Evolutionary conservation across 2,113 vertebrate genomes (phyloP).

Genomic region (Lycaon pictus): DNA sequence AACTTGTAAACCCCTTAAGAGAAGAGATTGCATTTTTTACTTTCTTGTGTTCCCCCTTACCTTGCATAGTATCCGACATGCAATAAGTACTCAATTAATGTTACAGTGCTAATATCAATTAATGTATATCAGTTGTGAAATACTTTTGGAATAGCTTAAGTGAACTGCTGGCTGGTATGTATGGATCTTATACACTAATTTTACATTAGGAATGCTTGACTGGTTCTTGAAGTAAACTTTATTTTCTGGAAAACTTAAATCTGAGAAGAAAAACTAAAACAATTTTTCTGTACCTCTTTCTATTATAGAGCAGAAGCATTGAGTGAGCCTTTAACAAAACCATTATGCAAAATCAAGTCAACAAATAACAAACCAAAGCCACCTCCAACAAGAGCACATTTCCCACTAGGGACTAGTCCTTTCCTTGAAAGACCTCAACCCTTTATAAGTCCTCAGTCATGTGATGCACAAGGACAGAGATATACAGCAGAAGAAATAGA

Average conservation of each 20-base stretch:
- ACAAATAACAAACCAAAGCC: constrained; percentile 86
- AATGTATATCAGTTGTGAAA: constrained; percentile 11
- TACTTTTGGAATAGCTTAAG: constrained; percentile 1
- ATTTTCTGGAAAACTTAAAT: constrained; percentile 20
- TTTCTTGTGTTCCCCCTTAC: not conserved
- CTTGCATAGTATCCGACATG: not conserved
- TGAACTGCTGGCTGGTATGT: constrained; percentile 8
- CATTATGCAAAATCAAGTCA: constrained; percentile 88
- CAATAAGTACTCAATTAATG: not conserved
- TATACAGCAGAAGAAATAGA: constrained; percentile 97
- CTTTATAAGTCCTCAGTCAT: constrained; percentile 91
- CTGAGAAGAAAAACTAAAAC: not conserved
- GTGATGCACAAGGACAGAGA: constrained; percentile 94
- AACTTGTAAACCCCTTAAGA: not conserved
- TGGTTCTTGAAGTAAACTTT: constrained; percentile 56
- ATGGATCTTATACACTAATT: constrained; percentile 25
- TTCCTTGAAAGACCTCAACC: constrained; percentile 93
- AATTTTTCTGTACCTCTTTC: constrained; percentile 53
- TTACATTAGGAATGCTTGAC: not conserved
- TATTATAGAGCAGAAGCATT: constrained; percentile 94
- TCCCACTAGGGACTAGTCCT: constrained; percentile 95
- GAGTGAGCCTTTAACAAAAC: constrained; percentile 93
- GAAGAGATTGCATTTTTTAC: not conserved
- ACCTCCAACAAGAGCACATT: constrained; percentile 89
- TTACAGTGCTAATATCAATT: not conserved